Percentiles rank a stretch among this genome's conserved stretches.
phyloP scores from a whole-genome alignment of 2,888 invertebrate genomes.

The Alviniconcha strummeri region DNA sequence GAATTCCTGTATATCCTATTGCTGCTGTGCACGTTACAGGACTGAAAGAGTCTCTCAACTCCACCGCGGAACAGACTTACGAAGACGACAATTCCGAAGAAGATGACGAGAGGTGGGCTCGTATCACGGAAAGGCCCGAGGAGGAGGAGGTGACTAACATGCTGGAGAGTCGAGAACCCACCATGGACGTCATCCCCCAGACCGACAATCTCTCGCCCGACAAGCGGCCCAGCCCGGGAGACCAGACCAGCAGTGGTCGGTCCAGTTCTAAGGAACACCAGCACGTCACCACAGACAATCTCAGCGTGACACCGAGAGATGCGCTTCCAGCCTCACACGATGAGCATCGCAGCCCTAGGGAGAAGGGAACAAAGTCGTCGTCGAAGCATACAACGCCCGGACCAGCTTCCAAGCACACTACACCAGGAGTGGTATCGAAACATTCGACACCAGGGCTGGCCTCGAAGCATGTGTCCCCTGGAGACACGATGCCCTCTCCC shows the following conservation, averaged over 20 bases:
- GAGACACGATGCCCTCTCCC: not conserved
- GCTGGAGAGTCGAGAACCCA: conserved; percentile 22
- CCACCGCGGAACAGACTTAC: conserved; percentile 16
- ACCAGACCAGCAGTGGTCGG: conserved; percentile 5
- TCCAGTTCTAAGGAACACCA: not conserved
- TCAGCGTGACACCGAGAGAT: no score
- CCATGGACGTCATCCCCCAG: not conserved
- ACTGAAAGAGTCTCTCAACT: not conserved
- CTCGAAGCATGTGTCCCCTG: not conserved
- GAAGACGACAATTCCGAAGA: conserved; percentile 12
- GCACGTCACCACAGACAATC: no score
- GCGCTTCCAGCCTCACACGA: no score
- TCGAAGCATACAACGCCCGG: conserved; percentile 6
- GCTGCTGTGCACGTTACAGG: not conserved
- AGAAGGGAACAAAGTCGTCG: not conserved
- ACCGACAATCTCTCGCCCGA: not conserved
- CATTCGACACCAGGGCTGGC: not conserved
- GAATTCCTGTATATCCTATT: not conserved
- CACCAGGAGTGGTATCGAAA: not conserved
- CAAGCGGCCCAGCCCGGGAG: not conserved
- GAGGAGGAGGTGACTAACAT: conserved; percentile 36
- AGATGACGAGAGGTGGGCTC: conserved; percentile 38
- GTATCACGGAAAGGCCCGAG: conserved; percentile 41
- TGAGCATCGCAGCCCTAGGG: not conserved
- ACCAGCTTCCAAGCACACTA: not conserved